Percentiles rank a stretch among this genome's conserved stretches.
Conservation (phyloP, 1,140 invertebrate genomes). For the Medauroidea extradentata region DNA sequence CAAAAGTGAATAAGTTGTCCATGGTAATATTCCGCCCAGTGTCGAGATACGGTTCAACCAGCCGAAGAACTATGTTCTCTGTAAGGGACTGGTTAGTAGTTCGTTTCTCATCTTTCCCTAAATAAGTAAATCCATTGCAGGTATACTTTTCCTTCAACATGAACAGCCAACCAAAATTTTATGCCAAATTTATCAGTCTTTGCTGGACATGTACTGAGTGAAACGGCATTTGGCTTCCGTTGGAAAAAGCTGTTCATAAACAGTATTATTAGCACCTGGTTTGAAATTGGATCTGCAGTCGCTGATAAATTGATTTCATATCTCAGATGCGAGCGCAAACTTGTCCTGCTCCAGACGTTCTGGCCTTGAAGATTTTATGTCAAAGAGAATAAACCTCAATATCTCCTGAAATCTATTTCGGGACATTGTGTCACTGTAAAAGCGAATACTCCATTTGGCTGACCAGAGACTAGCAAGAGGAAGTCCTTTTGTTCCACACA, state of each 20-base stretch:
- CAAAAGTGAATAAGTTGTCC: constrained; percentile 2
- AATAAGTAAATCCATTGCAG: constrained; percentile 37
- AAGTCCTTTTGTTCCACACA: constrained; percentile 27
- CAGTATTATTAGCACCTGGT: constrained; percentile 31
- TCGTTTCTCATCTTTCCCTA: constrained; percentile 31
- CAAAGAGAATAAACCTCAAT: constrained; percentile 34
- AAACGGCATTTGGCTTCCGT: constrained; percentile 27
- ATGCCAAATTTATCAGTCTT: constrained; percentile 41
- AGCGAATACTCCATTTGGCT: too few relatives aligned
- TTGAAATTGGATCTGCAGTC: constrained; percentile 37
- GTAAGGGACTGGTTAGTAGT: not conserved
- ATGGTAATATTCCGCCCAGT: not conserved
- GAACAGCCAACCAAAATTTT: constrained; percentile 38
- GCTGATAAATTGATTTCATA: constrained; percentile 37
- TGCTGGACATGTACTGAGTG: constrained; percentile 37
- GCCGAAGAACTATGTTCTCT: too few relatives aligned
- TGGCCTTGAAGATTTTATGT: constrained; percentile 36
- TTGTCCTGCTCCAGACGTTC: too few relatives aligned
- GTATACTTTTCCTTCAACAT: constrained; percentile 36
- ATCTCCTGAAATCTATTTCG: too few relatives aligned
- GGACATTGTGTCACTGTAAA: too few relatives aligned
- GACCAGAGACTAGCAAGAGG: not conserved
- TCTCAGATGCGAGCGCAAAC: constrained; percentile 34
- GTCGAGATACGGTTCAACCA: too few relatives aligned
- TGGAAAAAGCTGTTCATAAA: constrained; percentile 21